phyloP scores from a whole-genome alignment of 2,888 invertebrate species.

The Cantharis flavilabris region DNA sequence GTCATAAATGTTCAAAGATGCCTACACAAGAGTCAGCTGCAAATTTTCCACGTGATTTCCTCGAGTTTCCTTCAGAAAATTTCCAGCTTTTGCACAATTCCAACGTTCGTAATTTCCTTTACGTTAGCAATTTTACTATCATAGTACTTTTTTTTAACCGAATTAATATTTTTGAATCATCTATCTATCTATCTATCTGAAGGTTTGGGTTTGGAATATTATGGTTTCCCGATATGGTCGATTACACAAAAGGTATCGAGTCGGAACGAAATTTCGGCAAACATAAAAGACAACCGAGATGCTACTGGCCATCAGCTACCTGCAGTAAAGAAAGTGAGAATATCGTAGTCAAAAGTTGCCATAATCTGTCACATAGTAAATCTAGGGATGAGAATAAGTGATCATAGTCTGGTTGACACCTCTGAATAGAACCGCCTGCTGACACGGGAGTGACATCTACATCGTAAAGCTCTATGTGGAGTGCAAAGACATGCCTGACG shows the following conservation, averaged over 20 bases:
- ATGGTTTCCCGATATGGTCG: neutral
- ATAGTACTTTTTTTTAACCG: neutral
- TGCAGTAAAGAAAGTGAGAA: conserved; percentile 32
- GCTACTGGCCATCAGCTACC: conserved; percentile 41
- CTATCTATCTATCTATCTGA: neutral
- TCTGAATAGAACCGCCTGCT: conserved; percentile 49
- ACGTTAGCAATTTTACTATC: neutral
- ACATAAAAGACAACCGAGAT: conserved; percentile 41
- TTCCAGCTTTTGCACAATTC: conserved; percentile 40
- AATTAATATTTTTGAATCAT: neutral
- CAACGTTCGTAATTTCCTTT: conserved; percentile 15
- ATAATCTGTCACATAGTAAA: conserved; percentile 32
- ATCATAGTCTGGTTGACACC: conserved; percentile 52
- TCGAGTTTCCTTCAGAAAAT: conserved; percentile 39
- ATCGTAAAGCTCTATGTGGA: conserved; percentile 49
- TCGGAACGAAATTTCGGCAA: conserved; percentile 39
- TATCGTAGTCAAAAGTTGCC: neutral
- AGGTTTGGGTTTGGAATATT: too few species aligned
- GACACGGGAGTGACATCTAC: conserved; percentile 50
- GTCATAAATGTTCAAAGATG: conserved; percentile 55
- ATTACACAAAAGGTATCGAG: neutral
- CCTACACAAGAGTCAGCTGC: conserved; percentile 51
- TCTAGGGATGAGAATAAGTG: conserved; percentile 48
- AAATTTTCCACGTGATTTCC: conserved; percentile 51
- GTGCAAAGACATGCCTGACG: conserved; percentile 45